Conservation (phyloP, 1,140 invertebrate species). For the Liolophura sinensis region DNA sequence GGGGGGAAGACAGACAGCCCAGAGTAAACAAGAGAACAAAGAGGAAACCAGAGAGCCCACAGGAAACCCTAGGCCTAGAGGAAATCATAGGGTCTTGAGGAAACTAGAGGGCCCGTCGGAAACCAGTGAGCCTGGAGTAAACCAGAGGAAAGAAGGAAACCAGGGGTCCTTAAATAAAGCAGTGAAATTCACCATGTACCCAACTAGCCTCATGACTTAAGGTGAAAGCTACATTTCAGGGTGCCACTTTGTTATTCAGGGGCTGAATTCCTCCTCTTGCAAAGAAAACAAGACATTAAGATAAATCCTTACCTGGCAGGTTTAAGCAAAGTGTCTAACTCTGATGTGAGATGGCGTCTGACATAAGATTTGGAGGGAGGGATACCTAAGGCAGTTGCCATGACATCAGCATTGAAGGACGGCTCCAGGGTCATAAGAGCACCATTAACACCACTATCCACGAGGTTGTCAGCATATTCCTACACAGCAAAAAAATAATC, state of each 20-base stretch:
- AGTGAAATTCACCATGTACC: too few relatives aligned
- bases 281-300: not conserved
- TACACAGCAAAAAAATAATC: slow-evolving; percentile 17
- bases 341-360: slow-evolving; percentile 83
- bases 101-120: too few relatives aligned
- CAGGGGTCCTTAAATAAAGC: too few relatives aligned
- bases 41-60: too few relatives aligned
- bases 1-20: too few relatives aligned
- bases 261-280: not conserved
- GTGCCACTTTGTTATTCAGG: not conserved
- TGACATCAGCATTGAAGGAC: slow-evolving; percentile 90
- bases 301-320: slow-evolving; percentile 75
- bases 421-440: slow-evolving; percentile 87
- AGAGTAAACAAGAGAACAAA: too few relatives aligned
- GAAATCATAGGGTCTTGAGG: too few relatives aligned
- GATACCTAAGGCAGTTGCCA: slow-evolving; percentile 90
- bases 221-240: slow-evolving; percentile 1
- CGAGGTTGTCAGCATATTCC: slow-evolving; percentile 93
- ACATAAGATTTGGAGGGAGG: slow-evolving; percentile 93
- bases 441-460: slow-evolving; percentile 93
- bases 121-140: too few relatives aligned
- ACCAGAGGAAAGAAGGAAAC: too few relatives aligned
- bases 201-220: not conserved
- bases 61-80: too few relatives aligned
- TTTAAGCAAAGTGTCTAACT: slow-evolving; percentile 85